Percentiles rank a stretch among this genome's conserved stretches.
Conservation (phyloP, 2,797 vertebrate genomes). For the Nasua narica region DNA sequence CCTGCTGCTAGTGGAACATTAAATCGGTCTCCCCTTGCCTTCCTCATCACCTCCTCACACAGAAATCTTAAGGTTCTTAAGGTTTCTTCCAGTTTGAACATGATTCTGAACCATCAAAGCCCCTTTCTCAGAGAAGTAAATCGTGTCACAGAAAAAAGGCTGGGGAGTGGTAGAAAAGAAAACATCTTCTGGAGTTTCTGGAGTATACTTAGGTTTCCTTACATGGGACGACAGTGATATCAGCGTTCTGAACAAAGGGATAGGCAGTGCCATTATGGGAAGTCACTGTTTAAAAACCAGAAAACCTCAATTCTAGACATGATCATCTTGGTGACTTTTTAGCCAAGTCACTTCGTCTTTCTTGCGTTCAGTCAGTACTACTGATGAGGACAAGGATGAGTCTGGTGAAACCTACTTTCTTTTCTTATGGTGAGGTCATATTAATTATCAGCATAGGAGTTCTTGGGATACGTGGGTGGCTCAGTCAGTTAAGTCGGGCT, state of each 20-base stretch:
- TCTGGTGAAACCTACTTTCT: neutral
- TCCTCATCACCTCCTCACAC: neutral
- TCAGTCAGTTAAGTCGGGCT: neutral
- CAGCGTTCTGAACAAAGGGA: neutral
- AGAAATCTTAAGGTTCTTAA: neutral
- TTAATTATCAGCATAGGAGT: neutral
- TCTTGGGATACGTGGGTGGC: neutral
- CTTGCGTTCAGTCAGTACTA: neutral
- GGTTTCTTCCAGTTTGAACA: neutral
- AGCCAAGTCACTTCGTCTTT: neutral
- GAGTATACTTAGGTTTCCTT: neutral
- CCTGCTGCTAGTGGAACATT: neutral
- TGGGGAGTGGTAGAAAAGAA: neutral
- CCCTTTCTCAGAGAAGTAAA: neutral
- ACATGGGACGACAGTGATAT: no score
- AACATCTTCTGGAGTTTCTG: neutral
- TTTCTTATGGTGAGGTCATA: neutral
- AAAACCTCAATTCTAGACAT: neutral
- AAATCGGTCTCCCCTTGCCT: neutral
- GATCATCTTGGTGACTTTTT: neutral
- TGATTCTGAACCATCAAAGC: neutral
- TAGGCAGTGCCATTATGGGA: neutral
- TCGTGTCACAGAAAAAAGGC: neutral
- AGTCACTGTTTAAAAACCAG: neutral
- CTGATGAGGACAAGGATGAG: neutral